Base-by-base conservation (phyloP, 2,888 invertebrate species). In the Tenthredo amoena region DNA sequence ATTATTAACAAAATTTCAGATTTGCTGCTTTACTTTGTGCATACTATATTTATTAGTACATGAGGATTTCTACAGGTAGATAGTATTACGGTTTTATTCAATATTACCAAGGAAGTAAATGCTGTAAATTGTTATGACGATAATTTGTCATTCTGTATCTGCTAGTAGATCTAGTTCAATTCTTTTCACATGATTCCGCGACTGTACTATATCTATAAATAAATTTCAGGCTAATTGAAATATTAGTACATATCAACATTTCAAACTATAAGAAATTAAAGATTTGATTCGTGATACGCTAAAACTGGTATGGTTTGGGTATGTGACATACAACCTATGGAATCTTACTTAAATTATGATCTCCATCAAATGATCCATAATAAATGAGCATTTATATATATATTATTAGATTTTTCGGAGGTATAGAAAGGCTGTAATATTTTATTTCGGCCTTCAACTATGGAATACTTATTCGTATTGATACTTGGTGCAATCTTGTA, bases 91-190 rank as follows among this genome's bases (percentile, higher is more conserved):
- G 37, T 37, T 40, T 3, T 37, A 37, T 6, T 34, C 6, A 40
- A n/a, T 34, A 71, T 26, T 50, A 55, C 7, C n/a, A 26, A 6
- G 15, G 26, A 26, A 40, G 6, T 26, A 43, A 47, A 40, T 26
- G 26, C 12, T 21, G 76, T 43, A 26, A 47, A 40, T 74, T 47
- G 26, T 1, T 15, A 21, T 47, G 74, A 76, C 74, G 12, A 10
- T 76, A 15, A 26, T 76, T 9, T 77, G 26, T 76, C 47, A 47
- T 2, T 26, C 12, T 26, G 15, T 77, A 77, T 12, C 77, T 77
- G 18, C 55, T 31, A 31, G 55, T n/a, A 77, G 55, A 55, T 50
- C 31, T 31, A 77, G n/a, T 77, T 50, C n/a, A 31, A 31, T 77
- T 50, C 15, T 34, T 50, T 68, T 34, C 34, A 34, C 77, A 50